phyloP scores from a whole-genome alignment of 53 echinoderm and acorn worm genomes.

The Apostichopus leukothele region DNA sequence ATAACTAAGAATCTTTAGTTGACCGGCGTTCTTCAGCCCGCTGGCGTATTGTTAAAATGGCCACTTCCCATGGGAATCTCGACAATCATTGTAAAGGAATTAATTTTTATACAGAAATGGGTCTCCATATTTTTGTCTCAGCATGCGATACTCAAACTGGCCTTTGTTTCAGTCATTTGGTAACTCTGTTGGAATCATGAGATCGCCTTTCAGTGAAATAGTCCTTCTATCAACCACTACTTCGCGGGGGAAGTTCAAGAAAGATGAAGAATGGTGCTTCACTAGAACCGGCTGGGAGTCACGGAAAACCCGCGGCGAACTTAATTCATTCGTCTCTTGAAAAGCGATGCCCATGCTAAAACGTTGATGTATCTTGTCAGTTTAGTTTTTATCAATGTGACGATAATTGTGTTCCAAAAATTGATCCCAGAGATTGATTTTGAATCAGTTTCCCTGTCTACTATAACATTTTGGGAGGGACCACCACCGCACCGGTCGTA shows the following conservation, averaged over 20 bases:
- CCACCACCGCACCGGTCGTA: background rate
- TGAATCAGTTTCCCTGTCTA: background rate
- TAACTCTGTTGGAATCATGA: background rate
- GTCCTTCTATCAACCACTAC: constrained; percentile 6
- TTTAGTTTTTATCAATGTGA: constrained; percentile 3
- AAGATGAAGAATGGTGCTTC: background rate
- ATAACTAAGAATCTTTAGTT: background rate
- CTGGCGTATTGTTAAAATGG: constrained; percentile 22
- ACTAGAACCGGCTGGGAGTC: background rate
- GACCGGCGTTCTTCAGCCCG: background rate
- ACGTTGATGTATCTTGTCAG: constrained; percentile 24
- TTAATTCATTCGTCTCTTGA: constrained; percentile 23
- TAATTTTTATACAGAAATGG: constrained; percentile 22
- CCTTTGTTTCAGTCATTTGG: constrained; percentile 21
- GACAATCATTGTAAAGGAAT: constrained; percentile 16
- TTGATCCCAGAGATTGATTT: background rate
- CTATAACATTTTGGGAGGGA: background rate
- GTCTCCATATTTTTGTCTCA: constrained; percentile 25
- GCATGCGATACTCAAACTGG: background rate
- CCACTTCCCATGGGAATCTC: constrained; percentile 4
- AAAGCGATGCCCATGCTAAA: background rate
- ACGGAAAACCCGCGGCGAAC: constrained; percentile 2
- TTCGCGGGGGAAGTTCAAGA: background rate
- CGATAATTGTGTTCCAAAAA: constrained; percentile 12
- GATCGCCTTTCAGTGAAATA: constrained; percentile 5